Evolutionary conservation across 2,888 invertebrate genomes (phyloP).

Genomic region (Troides aeacus): DNA sequence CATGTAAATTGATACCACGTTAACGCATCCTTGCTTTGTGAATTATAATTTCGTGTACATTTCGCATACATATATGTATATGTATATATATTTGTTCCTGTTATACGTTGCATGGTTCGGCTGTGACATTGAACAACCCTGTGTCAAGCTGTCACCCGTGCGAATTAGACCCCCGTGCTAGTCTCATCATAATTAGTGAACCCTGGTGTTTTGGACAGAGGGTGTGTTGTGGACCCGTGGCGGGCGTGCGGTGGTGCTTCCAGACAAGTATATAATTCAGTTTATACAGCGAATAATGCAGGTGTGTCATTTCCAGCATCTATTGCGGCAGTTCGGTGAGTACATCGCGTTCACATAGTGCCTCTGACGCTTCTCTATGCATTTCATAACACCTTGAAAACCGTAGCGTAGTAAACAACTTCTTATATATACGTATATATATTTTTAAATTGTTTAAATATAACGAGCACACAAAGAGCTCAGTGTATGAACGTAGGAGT

Average conservation of each 20-base stretch:
- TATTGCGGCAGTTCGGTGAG: conserved; percentile 79
- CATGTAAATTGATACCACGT: conserved; percentile 56
- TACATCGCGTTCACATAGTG: conserved; percentile 47
- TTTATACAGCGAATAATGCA: conserved; percentile 74
- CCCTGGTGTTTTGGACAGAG: conserved; percentile 77
- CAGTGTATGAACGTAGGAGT: conserved; percentile 17
- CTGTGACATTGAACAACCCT: conserved; percentile 53
- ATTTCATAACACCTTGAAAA: conserved; percentile 36
- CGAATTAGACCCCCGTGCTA: conserved; percentile 42
- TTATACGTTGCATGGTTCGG: conserved; percentile 68
- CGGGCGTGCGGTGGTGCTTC: conserved; percentile 57
- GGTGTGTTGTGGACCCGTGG: conserved; percentile 64
- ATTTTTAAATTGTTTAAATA: neutral
- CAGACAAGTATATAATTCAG: conserved; percentile 58
- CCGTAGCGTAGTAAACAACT: conserved; percentile 30
- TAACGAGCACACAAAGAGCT: conserved; percentile 13
- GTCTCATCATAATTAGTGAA: conserved; percentile 60
- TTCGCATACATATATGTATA: conserved; percentile 66
- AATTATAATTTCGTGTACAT: conserved; percentile 46
- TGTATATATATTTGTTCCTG: conserved; percentile 55
- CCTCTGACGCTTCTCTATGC: conserved; percentile 28
- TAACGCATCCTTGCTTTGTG: conserved; percentile 61
- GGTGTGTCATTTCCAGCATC: conserved; percentile 81
- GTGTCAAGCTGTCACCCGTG: conserved; percentile 37
- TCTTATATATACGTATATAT: neutral